Evolutionary conservation across 2,888 invertebrate species (phyloP).

Genomic region (Tenodera sinensis): DNA sequence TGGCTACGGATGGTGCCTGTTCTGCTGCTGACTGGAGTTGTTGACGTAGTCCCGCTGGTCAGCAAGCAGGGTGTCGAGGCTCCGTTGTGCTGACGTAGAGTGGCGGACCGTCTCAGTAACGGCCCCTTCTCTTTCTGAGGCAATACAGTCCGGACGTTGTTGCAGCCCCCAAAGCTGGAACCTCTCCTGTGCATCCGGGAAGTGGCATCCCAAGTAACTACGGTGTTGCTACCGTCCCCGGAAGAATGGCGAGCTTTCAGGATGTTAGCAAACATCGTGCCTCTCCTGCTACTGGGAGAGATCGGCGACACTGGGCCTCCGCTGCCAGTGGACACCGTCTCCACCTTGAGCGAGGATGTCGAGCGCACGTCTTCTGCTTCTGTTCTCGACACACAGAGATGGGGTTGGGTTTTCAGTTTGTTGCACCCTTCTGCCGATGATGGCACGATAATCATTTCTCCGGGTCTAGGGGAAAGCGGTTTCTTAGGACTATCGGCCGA

Average conservation of each 20-base stretch:
- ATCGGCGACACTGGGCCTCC: background rate
- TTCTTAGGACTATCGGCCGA: slow-evolving; percentile 44
- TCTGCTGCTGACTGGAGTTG: slow-evolving; percentile 27
- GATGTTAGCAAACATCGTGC: background rate
- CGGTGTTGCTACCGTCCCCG: slow-evolving; percentile 25
- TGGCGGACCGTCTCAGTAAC: slow-evolving; percentile 55
- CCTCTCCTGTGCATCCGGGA: slow-evolving; percentile 46
- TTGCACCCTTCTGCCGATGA: background rate
- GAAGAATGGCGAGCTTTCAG: background rate
- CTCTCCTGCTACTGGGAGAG: background rate
- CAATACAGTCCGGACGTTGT: slow-evolving; percentile 53
- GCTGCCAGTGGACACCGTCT: background rate
- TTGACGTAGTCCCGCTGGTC: slow-evolving; percentile 10
- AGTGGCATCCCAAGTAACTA: slow-evolving; percentile 66
- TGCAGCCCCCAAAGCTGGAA: slow-evolving; percentile 63
- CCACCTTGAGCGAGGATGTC: background rate
- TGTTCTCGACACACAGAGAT: background rate
- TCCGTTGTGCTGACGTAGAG: slow-evolving; percentile 54
- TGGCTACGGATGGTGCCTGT: slow-evolving; percentile 62
- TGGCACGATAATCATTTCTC: slow-evolving; percentile 33
- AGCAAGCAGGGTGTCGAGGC: slow-evolving; percentile 56
- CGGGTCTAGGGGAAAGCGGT: background rate
- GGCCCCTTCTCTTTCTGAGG: slow-evolving; percentile 37
- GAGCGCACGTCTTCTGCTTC: background rate
- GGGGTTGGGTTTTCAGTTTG: background rate